Base-by-base conservation (phyloP, 2,888 invertebrate genomes). In the Apamea epomidion region DNA sequence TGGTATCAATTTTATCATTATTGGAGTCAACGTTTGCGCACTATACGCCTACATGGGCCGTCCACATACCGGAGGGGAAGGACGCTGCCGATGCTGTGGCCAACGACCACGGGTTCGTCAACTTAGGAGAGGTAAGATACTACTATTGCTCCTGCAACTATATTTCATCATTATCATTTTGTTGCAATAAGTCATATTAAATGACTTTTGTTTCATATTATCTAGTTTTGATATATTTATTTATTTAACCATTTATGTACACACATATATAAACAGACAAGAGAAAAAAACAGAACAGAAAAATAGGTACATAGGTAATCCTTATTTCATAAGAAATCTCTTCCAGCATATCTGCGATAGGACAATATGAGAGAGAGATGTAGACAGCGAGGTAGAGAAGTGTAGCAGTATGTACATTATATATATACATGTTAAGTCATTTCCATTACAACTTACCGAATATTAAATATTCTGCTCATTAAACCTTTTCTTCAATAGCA, bases 11-110 rank as follows among this genome's bases (percentile, higher is more conserved):
- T 90, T 82, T 94, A 90, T 91, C 91, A 79, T 84, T 93, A 88
- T 83, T 94, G 90, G 93, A 93, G 85, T 90, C 91, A 80, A 93
- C 93, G 80, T 89, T 90, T 68, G 94, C 95, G 76, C 98, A 98
- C 93, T 99, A 97, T 94, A 98, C 98, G 86, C 98, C 98, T 94
- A 98, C 98, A 95, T 99, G 98, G 98, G 99, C 99, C 84, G 98
- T 99, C 81, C 98, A 98, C 93, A 98, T 99, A 92, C 98, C 98
- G 42, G 98, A 98, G 83, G 98, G 98, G 78, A 97, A 97, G 88
- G 96, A 97, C 65, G 97, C 97, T 78, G 99, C 98, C 67, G 98
- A 98, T 91, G 96, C 97, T 65, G 98, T 99, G 69, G 99, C 99
- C 80, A 94, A 93, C 87, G 98, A 98, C 93, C 98, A 99, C 95